phyloP scores from a whole-genome alignment of 2,888 invertebrate species.

The Diachrysia chrysitis region DNA sequence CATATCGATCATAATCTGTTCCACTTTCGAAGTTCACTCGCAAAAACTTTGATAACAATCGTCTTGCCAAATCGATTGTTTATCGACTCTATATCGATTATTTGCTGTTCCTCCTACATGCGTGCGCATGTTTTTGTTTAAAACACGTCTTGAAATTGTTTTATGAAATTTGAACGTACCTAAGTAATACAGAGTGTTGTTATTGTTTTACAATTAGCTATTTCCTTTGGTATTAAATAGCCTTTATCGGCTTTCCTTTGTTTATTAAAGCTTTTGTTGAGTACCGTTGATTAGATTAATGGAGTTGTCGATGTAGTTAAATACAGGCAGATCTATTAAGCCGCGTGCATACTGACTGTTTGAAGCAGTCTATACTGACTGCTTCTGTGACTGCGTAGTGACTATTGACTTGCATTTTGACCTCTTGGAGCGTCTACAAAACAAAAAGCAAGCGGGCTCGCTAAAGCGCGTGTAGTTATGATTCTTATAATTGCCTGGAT shows the following conservation, averaged over 20 bases:
- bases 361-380: no score
- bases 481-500: no score
- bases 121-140: constrained; percentile 47
- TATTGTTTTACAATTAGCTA: constrained; percentile 42
- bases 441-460: no score
- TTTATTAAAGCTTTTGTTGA: neutral
- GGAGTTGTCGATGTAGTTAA: neutral
- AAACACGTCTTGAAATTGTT: constrained; percentile 57
- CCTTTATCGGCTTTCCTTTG: neutral
- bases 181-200: constrained; percentile 50
- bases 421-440: no score
- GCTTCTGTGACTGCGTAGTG: no score
- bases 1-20: constrained; percentile 20
- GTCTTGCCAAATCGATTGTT: constrained; percentile 32
- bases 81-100: constrained; percentile 1
- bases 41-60: constrained; percentile 21
- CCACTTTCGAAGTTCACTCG: constrained; percentile 19
- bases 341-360: no score
- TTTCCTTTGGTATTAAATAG: constrained; percentile 38
- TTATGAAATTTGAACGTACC: constrained; percentile 41
- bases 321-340: no score
- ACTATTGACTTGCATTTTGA: no score
- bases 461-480: no score
- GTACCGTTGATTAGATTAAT: neutral
- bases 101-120: constrained; percentile 14